Evolutionary conservation across 2,113 vertebrate genomes (phyloP).

Genomic region (Pheucticus melanocephalus): DNA sequence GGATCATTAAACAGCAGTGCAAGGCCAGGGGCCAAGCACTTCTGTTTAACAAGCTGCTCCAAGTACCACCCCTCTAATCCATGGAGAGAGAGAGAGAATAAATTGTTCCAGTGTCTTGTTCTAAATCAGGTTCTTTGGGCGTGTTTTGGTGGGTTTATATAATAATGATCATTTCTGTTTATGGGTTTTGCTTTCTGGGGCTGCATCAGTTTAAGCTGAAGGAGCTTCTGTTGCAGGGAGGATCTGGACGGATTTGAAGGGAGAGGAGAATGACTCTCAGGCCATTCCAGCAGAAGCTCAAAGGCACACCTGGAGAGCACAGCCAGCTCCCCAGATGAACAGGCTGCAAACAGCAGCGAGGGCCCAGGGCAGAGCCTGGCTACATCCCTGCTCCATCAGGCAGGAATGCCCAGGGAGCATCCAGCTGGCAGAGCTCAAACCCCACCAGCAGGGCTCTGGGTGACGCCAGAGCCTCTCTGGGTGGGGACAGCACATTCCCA

Average conservation of each 20-base stretch:
- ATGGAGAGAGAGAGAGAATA: constrained; percentile 69
- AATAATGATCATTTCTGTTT: constrained; percentile 21
- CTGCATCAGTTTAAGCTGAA: neutral
- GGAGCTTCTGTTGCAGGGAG: neutral
- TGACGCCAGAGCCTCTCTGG: neutral
- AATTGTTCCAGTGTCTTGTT: constrained; percentile 71
- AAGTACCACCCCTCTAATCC: constrained; percentile 79
- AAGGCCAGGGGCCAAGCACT: constrained; percentile 81
- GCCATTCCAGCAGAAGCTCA: neutral
- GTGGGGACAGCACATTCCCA: rapidly evolving
- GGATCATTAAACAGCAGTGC: constrained; percentile 80
- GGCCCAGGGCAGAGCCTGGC: neutral
- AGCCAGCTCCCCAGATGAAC: rapidly evolving
- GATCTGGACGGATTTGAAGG: neutral
- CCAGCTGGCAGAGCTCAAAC: rapidly evolving
- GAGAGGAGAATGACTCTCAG: neutral
- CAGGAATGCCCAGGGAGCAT: neutral
- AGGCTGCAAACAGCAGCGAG: rapidly evolving
- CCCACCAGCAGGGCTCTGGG: neutral
- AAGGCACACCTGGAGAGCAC: neutral
- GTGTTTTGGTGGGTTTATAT: neutral
- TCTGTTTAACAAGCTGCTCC: constrained; percentile 81
- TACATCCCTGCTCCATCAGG: neutral
- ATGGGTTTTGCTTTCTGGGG: neutral
- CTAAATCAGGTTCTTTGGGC: constrained; percentile 54